Evolutionary conservation across 2,797 vertebrate genomes (phyloP).

Genomic region (Pseudochirops cupreus): DNA sequence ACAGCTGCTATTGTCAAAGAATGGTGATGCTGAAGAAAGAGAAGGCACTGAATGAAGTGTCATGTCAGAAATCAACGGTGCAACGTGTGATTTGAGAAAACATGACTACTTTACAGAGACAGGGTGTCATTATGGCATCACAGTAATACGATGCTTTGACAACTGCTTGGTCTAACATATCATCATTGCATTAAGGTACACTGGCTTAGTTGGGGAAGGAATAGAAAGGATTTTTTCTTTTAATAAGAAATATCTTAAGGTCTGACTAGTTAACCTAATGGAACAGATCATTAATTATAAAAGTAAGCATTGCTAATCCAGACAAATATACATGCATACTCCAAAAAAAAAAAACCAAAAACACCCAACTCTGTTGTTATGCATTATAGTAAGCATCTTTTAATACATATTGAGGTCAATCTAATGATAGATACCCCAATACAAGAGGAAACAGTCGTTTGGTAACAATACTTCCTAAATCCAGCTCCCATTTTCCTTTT

Average conservation of each 20-base stretch:
- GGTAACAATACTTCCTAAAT: background rate
- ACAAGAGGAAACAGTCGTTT: background rate
- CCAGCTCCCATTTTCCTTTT: background rate
- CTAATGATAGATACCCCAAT: background rate
- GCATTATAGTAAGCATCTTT: background rate
- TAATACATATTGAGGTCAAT: slow-evolving; percentile 12
- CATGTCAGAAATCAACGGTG: slow-evolving; percentile 91
- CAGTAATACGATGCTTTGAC: slow-evolving; percentile 95
- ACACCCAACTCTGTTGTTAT: background rate
- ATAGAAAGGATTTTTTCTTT: slow-evolving; percentile 85
- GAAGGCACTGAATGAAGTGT: slow-evolving; percentile 87
- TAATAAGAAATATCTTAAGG: slow-evolving; percentile 86
- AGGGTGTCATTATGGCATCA: slow-evolving; percentile 96
- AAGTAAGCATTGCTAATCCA: slow-evolving; percentile 65
- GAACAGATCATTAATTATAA: slow-evolving; percentile 76
- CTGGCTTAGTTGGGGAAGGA: slow-evolving; percentile 86
- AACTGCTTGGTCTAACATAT: slow-evolving; percentile 94
- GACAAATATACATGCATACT: background rate
- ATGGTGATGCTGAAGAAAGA: slow-evolving; percentile 82
- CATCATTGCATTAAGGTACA: slow-evolving; percentile 98
- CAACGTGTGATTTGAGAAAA: slow-evolving; percentile 93
- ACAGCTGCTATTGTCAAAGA: slow-evolving; percentile 88
- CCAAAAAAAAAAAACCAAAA: slow-evolving; percentile 12
- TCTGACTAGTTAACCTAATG: slow-evolving; percentile 85
- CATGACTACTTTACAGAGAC: slow-evolving; percentile 94